These are phyloP conservation scores for Lindbergichthys nudifrons DNA, from an alignment of 2,797 vertebrate species.

Conservation along the genomic window DNA sequence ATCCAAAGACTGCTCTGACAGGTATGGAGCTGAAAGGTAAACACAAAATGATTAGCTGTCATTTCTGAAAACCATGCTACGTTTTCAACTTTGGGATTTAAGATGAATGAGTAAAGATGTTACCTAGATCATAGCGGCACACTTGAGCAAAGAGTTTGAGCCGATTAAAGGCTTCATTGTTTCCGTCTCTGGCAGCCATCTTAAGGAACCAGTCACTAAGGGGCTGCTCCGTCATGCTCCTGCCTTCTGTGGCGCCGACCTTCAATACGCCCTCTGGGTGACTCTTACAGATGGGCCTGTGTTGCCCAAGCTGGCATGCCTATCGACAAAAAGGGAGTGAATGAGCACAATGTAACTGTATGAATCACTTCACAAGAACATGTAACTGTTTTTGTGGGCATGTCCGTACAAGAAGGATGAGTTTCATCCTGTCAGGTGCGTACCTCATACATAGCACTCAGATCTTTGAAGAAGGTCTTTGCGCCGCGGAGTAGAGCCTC, in stretches of 20 bases:
- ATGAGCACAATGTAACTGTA: slow-evolving; percentile 12
- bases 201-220: slow-evolving; percentile 98
- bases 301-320: slow-evolving; percentile 97
- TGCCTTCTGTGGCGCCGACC: slow-evolving; percentile 90
- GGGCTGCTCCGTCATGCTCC: slow-evolving; percentile 91
- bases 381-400: slow-evolving; percentile 42
- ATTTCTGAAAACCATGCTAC: not conserved
- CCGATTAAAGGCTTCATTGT: slow-evolving; percentile 94
- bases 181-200: slow-evolving; percentile 87
- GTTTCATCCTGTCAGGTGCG: slow-evolving; percentile 5
- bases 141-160: slow-evolving; percentile 98
- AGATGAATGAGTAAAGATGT: slow-evolving; percentile 19
- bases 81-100: not conserved
- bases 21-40: slow-evolving; percentile 91
- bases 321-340: slow-evolving; percentile 61
- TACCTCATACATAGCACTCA: slow-evolving; percentile 97
- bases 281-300: slow-evolving; percentile 95
- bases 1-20: slow-evolving; percentile 95
- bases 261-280: slow-evolving; percentile 94
- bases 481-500: slow-evolving; percentile 94
- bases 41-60: not conserved
- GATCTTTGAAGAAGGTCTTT: slow-evolving; percentile 96
- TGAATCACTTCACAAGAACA: slow-evolving; percentile 18
- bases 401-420: slow-evolving; percentile 31
- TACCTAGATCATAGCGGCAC: slow-evolving; percentile 97